These are phyloP conservation scores for Sialis lutaria DNA, from an alignment of 2,888 invertebrate species.

Conservation along the genomic window DNA sequence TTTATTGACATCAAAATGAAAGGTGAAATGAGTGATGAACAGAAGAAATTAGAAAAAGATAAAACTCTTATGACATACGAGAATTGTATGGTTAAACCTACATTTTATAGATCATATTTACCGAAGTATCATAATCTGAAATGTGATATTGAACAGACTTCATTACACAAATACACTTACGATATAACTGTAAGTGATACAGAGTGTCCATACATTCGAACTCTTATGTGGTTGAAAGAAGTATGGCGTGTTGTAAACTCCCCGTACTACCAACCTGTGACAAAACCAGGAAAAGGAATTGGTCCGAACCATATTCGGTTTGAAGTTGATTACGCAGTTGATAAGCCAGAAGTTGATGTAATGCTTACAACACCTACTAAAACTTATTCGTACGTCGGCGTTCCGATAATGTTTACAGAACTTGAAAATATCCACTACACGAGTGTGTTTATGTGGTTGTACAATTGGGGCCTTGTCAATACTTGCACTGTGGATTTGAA, in stretches of 20 bases:
- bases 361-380: slow-evolving; percentile 16
- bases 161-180: slow-evolving; percentile 20
- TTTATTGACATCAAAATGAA: slow-evolving; percentile 17
- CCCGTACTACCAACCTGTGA: slow-evolving; percentile 11
- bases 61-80: slow-evolving; percentile 12
- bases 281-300: slow-evolving; percentile 10
- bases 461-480: slow-evolving; percentile 14
- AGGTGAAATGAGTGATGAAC: slow-evolving; percentile 21
- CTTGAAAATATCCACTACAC: slow-evolving; percentile 16
- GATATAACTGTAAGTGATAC: slow-evolving; percentile 18
- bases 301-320: slow-evolving; percentile 13
- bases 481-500: slow-evolving; percentile 17
- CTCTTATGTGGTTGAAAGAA: slow-evolving; percentile 9
- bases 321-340: slow-evolving; percentile 14
- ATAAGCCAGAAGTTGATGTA: slow-evolving; percentile 14
- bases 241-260: slow-evolving; percentile 9
- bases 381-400: slow-evolving; percentile 14
- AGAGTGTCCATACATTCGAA: slow-evolving; percentile 12
- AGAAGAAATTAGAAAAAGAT: slow-evolving; percentile 12
- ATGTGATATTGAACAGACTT: slow-evolving; percentile 16
- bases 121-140: slow-evolving; percentile 10
- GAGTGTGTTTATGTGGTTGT: slow-evolving; percentile 11
- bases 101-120: slow-evolving; percentile 13
- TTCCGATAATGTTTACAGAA: slow-evolving; percentile 10
- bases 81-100: slow-evolving; percentile 13